Base-by-base conservation (phyloP, 2,113 vertebrate genomes). In the Oreochromis tanganicae region DNA sequence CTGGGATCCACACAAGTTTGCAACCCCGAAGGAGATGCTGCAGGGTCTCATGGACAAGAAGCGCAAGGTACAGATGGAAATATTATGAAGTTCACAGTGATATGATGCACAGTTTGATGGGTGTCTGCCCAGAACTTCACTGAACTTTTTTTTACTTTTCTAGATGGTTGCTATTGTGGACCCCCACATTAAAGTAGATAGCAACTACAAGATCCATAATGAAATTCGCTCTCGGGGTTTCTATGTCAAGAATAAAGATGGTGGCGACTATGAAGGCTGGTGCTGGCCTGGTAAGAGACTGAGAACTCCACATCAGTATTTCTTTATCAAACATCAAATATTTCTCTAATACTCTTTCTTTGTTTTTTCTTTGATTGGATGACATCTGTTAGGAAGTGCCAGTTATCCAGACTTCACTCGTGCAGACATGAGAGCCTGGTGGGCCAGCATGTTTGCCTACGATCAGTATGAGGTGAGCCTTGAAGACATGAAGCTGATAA, bases 101-200 rank as follows among this genome's bases (percentile, higher is more conserved):
- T 27, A 2, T 0, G 12, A 46, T 73, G 4, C 29, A 66, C 27
- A 56, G 14, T 38, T 71, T 38, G 2, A 3, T 66, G 21, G 3
- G 10, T 13, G 17, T 50, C 46, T 52, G 43, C 17, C 16, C 43
- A 52, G 24, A 78, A 4, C n/a, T 46, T 73, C 9, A n/a, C 4
- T 21, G 73, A 27, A 5, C 3, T 48, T 21, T 24, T 21, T 34
- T 16, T 63, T 3, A 16, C 66, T 48, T 66, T 34, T 17, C 48
- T 82, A 99, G 98, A 96, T 99, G 97, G 98, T 99, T 59, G 93
- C 97, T 80, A 99, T 99, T 5, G 98, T 99, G 81, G 98, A 99
- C 19, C 98, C 98, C 5, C 98, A 99, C 92, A 98, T 99, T 91
- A 99, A 98, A 91, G 96, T 99, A 86, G 98, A 98, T 88, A 96